Percentiles rank a stretch among this genome's conserved stretches.
Conservation (phyloP, 2,113 vertebrate genomes). For the Sylvietta virens region DNA sequence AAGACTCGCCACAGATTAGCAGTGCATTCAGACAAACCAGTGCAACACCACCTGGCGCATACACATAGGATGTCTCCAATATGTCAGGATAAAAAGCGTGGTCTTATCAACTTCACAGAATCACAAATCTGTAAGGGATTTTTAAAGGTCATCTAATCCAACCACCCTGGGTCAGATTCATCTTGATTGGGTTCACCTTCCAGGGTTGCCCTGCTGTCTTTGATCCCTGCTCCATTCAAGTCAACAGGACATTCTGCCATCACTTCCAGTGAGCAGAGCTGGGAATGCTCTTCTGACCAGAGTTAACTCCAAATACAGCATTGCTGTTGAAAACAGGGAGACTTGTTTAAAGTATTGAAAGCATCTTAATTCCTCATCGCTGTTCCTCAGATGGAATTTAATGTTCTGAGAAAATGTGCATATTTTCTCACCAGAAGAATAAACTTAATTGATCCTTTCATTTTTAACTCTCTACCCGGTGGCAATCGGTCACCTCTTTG, state of each 20-base stretch:
- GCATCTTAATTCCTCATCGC: background rate
- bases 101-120: background rate
- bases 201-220: background rate
- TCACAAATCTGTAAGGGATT: background rate
- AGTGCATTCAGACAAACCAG: background rate
- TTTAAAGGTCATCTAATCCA: background rate
- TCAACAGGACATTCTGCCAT: background rate
- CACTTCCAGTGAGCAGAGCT: background rate
- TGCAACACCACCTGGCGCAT: background rate
- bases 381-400: background rate
- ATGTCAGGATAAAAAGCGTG: background rate
- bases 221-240: background rate
- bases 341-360: background rate
- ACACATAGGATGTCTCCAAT: background rate
- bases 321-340: background rate
- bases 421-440: constrained; percentile 29
- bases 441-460: constrained; percentile 44
- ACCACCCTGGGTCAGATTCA: background rate
- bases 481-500: constrained; percentile 29
- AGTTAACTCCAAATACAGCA: background rate
- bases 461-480: constrained; percentile 17
- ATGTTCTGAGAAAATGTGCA: background rate
- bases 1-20: background rate
- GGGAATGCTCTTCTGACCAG: background rate
- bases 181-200: background rate